Conservation (phyloP, 2,888 invertebrate species). For the Drosophila meridiana region DNA sequence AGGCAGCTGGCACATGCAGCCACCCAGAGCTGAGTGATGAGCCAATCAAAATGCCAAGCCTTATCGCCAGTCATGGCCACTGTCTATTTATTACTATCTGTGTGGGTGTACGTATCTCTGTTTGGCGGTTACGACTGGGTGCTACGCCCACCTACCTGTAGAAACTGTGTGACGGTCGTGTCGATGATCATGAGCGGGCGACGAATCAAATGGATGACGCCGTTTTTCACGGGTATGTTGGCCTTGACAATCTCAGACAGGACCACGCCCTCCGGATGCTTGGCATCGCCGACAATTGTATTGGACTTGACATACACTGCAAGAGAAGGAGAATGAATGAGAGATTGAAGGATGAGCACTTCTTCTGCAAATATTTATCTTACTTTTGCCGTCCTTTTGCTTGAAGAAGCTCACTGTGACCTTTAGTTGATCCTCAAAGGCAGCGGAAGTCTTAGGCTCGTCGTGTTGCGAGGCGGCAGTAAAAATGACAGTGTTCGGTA, state of each 20-base stretch:
- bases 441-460: conserved; percentile 91
- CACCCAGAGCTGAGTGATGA: conserved; percentile 44
- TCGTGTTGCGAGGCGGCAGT: conserved; percentile 92
- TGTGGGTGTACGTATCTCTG: conserved; percentile 34
- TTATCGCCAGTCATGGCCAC: conserved; percentile 52
- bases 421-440: conserved; percentile 93
- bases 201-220: conserved; percentile 96
- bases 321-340: conserved; percentile 7
- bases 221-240: conserved; percentile 96
- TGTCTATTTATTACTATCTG: conserved; percentile 33
- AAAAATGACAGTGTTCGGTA: conserved; percentile 94
- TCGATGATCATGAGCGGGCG: conserved; percentile 96
- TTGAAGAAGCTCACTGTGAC: conserved; percentile 93
- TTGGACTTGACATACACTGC: conserved; percentile 93
- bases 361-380: conserved; percentile 62
- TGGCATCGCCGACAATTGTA: conserved; percentile 91
- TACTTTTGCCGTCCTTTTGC: conserved; percentile 90
- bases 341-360: neutral
- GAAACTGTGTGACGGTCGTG: conserved; percentile 93
- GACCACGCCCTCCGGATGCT: conserved; percentile 93
- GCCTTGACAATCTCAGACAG: conserved; percentile 94
- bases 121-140: conserved; percentile 19
- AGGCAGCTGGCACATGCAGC: conserved; percentile 24
- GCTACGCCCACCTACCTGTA: conserved; percentile 89
- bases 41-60: conserved; percentile 65